Evolutionary conservation across 2,797 vertebrate genomes (phyloP).

Genomic region (Gymnocypris eckloni): DNA sequence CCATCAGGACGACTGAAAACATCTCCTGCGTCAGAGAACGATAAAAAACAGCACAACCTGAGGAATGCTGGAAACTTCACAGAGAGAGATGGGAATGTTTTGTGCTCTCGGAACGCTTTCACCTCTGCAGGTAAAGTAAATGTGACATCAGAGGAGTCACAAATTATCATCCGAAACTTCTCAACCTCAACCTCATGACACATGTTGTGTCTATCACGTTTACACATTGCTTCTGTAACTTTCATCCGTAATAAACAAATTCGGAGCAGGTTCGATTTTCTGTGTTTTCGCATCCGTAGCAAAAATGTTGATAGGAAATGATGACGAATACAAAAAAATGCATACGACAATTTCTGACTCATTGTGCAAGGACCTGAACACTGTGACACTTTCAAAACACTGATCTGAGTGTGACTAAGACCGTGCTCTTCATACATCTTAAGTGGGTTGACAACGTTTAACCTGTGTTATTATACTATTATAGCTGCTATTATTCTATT

Average conservation of each 20-base stretch:
- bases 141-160: background rate
- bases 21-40: conserved; percentile 52
- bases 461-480: background rate
- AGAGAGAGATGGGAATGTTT: conserved; percentile 54
- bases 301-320: no score
- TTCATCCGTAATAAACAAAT: no score
- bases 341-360: no score
- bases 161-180: no score
- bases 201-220: background rate
- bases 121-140: conserved; percentile 1
- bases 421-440: background rate
- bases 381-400: background rate
- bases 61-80: conserved; percentile 65
- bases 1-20: background rate
- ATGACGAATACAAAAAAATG: no score
- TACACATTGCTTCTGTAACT: background rate
- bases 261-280: no score
- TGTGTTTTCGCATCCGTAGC: no score
- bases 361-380: background rate
- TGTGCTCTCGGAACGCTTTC: conserved; percentile 68
- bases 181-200: no score
- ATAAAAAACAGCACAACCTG: conserved; percentile 72
- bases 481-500: no score
- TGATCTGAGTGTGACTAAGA: background rate
- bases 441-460: background rate